These are phyloP conservation scores for Anoplopoma fimbria DNA, from an alignment of 2,113 vertebrate genomes.

Conservation along the genomic window DNA sequence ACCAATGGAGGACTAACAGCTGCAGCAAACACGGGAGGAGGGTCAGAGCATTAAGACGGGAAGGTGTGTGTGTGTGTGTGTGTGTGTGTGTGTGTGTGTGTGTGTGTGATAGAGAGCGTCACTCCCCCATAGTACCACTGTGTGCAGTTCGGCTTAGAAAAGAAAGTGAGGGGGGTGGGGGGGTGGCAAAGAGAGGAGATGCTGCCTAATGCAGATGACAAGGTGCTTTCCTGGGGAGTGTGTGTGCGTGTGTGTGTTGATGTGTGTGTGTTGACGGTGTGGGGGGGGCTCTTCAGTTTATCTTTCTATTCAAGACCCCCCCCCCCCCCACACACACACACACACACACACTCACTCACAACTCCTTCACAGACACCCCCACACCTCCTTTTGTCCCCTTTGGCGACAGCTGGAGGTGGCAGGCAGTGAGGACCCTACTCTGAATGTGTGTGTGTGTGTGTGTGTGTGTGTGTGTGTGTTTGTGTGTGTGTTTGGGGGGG, in stretches of 20 bases:
- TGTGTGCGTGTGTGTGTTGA: conserved; percentile 11
- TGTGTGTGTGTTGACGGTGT: neutral
- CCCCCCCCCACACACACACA: neutral
- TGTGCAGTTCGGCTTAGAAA: conserved; percentile 38
- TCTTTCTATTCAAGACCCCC: conserved; percentile 80
- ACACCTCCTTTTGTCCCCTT: conserved; percentile 80
- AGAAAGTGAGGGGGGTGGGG: conserved; percentile 3
- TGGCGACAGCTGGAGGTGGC: conserved; percentile 84
- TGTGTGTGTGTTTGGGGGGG: no score
- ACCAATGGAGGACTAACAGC: conserved; percentile 78
- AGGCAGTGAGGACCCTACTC: conserved; percentile 61
- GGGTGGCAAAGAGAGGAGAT: conserved; percentile 54
- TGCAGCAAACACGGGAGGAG: conserved; percentile 79
- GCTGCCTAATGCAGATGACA: conserved; percentile 84
- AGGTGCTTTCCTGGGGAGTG: conserved; percentile 55
- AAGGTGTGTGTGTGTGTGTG: conserved; percentile 14
- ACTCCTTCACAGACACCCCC: conserved; percentile 68
- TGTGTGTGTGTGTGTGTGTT: no score
- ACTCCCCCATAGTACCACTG: neutral
- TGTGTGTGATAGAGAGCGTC: no score
- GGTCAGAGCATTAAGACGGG: conserved; percentile 15
- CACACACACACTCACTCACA: conserved; percentile 42
- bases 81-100: conserved; percentile 15
- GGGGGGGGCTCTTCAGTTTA: conserved; percentile 73
- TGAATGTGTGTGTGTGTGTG: conserved; percentile 16